Evolutionary conservation across 2,113 vertebrate species (phyloP).

Genomic region (Acanthisitta chloris): DNA sequence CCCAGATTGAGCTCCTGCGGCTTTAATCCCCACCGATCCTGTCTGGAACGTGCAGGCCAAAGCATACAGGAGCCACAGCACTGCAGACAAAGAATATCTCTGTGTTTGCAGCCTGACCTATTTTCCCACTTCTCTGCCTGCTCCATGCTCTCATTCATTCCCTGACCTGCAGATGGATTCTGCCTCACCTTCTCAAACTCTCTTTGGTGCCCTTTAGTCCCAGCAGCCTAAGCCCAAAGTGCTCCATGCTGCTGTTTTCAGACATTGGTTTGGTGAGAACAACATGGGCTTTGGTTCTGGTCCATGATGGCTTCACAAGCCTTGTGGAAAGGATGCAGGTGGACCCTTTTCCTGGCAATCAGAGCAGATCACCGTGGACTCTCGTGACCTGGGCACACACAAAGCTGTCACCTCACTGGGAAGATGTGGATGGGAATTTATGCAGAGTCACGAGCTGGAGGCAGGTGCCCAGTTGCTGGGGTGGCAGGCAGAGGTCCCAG

Average conservation of each 20-base stretch:
- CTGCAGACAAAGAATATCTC: neutral
- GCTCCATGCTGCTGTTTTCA: neutral
- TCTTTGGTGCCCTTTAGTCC: neutral
- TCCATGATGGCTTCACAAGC: neutral
- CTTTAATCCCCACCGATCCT: neutral
- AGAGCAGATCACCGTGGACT: neutral
- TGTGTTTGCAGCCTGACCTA: constrained; percentile 41
- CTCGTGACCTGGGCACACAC: rapidly evolving
- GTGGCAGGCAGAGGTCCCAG: neutral
- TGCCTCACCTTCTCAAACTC: neutral
- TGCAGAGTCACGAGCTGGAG: rapidly evolving
- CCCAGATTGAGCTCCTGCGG: neutral
- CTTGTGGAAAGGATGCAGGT: neutral
- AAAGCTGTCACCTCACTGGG: neutral
- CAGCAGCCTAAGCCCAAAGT: neutral
- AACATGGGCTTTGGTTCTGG: neutral
- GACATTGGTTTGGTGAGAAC: neutral
- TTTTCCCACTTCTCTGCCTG: neutral
- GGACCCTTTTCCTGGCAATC: neutral
- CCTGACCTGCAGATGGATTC: neutral
- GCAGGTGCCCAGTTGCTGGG: neutral
- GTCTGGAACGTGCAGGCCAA: neutral
- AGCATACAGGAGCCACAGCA: neutral
- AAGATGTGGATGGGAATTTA: rapidly evolving
- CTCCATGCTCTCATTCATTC: neutral